These are phyloP conservation scores for Oxygymnocypris stewartii DNA, from an alignment of 2,113 vertebrate species.

Conservation along the genomic window DNA sequence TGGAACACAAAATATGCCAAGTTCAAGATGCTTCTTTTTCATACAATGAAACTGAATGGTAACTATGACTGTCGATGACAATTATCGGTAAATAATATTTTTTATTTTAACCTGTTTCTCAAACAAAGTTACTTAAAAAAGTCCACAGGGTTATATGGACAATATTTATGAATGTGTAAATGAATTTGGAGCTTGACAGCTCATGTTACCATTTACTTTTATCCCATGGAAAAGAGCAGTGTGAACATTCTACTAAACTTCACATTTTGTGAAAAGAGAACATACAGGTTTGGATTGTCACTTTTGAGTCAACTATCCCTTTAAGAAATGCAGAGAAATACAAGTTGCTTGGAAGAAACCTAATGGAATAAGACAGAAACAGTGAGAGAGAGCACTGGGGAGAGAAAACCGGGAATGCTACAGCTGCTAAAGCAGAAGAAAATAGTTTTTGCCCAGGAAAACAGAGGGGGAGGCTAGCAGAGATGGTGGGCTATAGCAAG, in stretches of 20 bases:
- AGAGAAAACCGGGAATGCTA: not conserved
- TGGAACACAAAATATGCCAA: not conserved
- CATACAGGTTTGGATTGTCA: not conserved
- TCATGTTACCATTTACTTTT: not conserved
- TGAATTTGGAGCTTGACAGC: not conserved
- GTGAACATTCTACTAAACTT: not conserved
- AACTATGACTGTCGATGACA: not conserved
- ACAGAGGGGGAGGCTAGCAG: conserved; percentile 5
- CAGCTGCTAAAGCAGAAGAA: conserved; percentile 5
- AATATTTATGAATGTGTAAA: not conserved
- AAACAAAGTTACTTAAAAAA: not conserved
- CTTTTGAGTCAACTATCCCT: not conserved
- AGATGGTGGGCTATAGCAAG: not conserved
- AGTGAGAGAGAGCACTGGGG: not conserved
- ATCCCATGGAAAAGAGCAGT: not conserved
- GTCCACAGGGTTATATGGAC: not conserved
- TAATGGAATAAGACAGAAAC: conserved; percentile 1
- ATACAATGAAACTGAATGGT: not conserved
- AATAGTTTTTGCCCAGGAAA: not conserved
- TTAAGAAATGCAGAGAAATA: not conserved
- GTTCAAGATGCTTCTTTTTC: not conserved
- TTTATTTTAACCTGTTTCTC: not conserved
- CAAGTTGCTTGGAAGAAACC: conserved; percentile 9
- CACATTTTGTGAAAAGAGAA: not conserved
- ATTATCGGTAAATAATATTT: not conserved